Percentiles rank a stretch among this genome's conserved stretches.
Conservation (phyloP, 2,797 vertebrate species). For the Crocidura indochinensis region DNA sequence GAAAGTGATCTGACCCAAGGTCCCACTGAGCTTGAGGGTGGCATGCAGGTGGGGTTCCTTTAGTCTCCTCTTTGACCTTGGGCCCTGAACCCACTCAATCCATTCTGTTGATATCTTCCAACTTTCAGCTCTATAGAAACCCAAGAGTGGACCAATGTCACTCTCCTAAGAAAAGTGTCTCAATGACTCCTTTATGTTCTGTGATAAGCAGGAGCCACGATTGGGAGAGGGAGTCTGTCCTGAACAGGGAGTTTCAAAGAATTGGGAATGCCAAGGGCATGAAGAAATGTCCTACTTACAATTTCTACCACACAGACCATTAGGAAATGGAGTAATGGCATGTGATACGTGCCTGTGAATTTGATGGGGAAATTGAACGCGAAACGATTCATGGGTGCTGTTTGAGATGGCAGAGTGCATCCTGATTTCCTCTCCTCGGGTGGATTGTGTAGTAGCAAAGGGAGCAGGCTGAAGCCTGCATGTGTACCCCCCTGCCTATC, state of each 20-base stretch:
- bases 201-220: background rate
- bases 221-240: background rate
- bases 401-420: background rate
- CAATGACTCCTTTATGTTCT: background rate
- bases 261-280: slow-evolving; percentile 57
- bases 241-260: slow-evolving; percentile 43
- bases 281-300: slow-evolving; percentile 60
- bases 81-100: background rate
- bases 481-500: background rate
- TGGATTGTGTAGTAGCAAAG: background rate
- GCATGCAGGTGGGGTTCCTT: rapidly evolving
- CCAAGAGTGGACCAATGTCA: rapidly evolving
- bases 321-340: slow-evolving; percentile 60
- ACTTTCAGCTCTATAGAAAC: background rate
- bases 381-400: slow-evolving; percentile 43
- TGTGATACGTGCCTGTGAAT: slow-evolving; percentile 64
- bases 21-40: background rate
- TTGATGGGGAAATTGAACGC: slow-evolving; percentile 74
- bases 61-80: background rate
- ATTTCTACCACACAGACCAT: slow-evolving; percentile 69
- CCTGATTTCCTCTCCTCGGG: slow-evolving; percentile 9
- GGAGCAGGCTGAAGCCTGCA: background rate
- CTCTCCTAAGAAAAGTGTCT: rapidly evolving
- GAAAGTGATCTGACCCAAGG: background rate
- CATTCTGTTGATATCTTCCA: background rate